These are phyloP conservation scores for Gambusia holbrooki DNA, from an alignment of 2,113 vertebrate genomes.

Conservation along the genomic window DNA sequence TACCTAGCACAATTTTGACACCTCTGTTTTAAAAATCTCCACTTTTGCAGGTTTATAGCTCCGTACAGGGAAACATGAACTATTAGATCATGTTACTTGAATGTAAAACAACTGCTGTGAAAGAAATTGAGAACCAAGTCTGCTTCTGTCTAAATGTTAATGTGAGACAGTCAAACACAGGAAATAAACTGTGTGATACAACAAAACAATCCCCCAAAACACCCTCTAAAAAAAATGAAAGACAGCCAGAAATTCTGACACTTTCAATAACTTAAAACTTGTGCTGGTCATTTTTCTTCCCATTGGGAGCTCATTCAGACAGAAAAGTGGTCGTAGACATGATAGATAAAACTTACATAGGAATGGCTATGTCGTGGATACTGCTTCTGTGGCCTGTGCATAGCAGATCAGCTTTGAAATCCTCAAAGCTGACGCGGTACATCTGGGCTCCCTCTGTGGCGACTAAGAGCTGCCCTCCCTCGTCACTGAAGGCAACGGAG, in stretches of 20 bases:
- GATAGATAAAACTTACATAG: slow-evolving; percentile 80
- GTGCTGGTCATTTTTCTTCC: no score
- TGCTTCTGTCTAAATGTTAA: neutral
- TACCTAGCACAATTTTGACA: no score
- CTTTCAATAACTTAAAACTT: no score
- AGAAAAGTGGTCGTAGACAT: neutral
- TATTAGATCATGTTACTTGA: neutral
- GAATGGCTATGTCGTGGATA: slow-evolving; percentile 82
- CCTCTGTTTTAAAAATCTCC: neutral
- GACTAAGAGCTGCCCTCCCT: slow-evolving; percentile 85
- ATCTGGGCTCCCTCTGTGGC: slow-evolving; percentile 86
- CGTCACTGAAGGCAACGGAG: slow-evolving; percentile 82
- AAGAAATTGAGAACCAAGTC: neutral
- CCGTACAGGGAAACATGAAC: neutral
- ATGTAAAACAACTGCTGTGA: neutral
- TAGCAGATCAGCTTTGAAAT: slow-evolving; percentile 86
- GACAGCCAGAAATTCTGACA: neutral
- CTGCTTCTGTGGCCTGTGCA: slow-evolving; percentile 82
- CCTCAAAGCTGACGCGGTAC: slow-evolving; percentile 75
- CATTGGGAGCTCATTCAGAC: neutral
- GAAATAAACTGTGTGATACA: neutral
- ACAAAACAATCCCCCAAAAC: neutral
- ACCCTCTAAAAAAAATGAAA: neutral
- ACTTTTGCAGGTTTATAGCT: neutral
- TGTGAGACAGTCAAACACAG: neutral